These are phyloP conservation scores for Carterocephalus palaemon DNA, from an alignment of 2,888 invertebrate species.

Conservation along the genomic window DNA sequence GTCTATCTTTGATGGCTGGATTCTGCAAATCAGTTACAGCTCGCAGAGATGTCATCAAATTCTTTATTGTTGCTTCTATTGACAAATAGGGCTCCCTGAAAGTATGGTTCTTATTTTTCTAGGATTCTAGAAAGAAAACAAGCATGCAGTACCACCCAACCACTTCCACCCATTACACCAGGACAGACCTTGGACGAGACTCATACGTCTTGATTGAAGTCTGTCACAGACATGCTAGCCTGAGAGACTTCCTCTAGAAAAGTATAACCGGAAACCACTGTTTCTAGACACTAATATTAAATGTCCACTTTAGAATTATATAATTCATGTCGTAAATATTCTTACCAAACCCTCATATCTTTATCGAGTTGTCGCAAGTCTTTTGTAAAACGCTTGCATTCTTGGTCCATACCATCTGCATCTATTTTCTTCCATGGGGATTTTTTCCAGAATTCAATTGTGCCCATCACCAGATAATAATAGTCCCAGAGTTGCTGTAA, in stretches of 20 bases:
- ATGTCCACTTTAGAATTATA: too few species aligned
- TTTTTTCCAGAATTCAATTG: slow-evolving; percentile 94
- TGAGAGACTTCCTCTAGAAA: too few species aligned
- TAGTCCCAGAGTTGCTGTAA: slow-evolving; percentile 92
- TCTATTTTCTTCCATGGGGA: slow-evolving; percentile 97
- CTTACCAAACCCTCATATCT: slow-evolving; percentile 85
- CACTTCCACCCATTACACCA: too few species aligned
- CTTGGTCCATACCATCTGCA: slow-evolving; percentile 95
- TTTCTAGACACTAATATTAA: too few species aligned
- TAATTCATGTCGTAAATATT: too few species aligned
- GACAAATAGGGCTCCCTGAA: slow-evolving; percentile 87
- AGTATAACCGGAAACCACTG: too few species aligned
- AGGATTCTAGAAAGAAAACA: too few species aligned
- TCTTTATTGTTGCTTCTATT: slow-evolving; percentile 90
- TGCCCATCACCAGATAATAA: slow-evolving; percentile 86
- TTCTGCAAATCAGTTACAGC: slow-evolving; percentile 97
- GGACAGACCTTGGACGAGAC: too few species aligned
- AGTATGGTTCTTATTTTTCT: slow-evolving; percentile 4
- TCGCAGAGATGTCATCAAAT: slow-evolving; percentile 94
- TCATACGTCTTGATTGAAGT: too few species aligned
- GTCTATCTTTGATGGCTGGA: slow-evolving; percentile 94
- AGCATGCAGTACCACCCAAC: too few species aligned
- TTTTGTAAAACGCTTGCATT: slow-evolving; percentile 94
- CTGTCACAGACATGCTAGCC: too few species aligned
- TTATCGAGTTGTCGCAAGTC: slow-evolving; percentile 89